A percentile compares a stretch with the other conserved stretches of the same genome.
Evolutionary conservation across 1,140 invertebrate genomes (phyloP).

Genomic region (Tenebrio molitor): DNA sequence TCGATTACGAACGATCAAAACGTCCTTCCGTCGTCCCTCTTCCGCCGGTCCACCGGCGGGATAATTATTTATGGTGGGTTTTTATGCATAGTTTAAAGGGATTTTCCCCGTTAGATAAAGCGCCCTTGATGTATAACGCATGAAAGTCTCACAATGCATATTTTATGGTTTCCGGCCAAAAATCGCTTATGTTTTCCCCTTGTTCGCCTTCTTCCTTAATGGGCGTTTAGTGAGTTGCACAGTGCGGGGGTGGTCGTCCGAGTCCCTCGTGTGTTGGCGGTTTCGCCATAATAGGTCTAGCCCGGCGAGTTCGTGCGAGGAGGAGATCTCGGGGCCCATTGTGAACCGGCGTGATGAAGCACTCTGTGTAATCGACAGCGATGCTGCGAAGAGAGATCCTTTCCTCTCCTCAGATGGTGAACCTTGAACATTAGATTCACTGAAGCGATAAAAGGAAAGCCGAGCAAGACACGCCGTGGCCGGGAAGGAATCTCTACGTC

Average conservation of each 20-base stretch:
- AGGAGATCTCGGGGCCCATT: too few relatives aligned
- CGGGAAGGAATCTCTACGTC: slow-evolving; percentile 32
- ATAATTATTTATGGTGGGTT: slow-evolving; percentile 1
- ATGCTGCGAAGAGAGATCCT: slow-evolving; percentile 32
- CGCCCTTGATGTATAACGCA: not conserved
- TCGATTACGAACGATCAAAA: too few relatives aligned
- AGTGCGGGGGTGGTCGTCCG: slow-evolving; percentile 28
- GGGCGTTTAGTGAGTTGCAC: slow-evolving; percentile 30
- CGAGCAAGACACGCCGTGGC: slow-evolving; percentile 27
- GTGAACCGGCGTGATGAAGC: slow-evolving; percentile 33
- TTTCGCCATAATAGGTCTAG: slow-evolving; percentile 35
- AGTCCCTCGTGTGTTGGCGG: slow-evolving; percentile 24
- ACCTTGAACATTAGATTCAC: slow-evolving; percentile 39
- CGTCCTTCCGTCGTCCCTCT: not conserved
- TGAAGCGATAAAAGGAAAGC: slow-evolving; percentile 37
- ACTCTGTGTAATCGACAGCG: slow-evolving; percentile 38
- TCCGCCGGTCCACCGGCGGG: not conserved
- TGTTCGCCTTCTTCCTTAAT: slow-evolving; percentile 14
- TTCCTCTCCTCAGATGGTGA: slow-evolving; percentile 37
- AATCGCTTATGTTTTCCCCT: slow-evolving; percentile 4
- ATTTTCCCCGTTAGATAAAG: not conserved
- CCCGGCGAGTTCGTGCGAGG: slow-evolving; percentile 23
- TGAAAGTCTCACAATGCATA: slow-evolving; percentile 8
- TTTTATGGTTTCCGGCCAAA: slow-evolving; percentile 7
- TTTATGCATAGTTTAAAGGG: not conserved